A percentile compares a stretch with the other conserved stretches of the same genome.
These are phyloP conservation scores for Scylla paramamosain DNA, from an alignment of 1,140 invertebrate species.

Conservation along the genomic window DNA sequence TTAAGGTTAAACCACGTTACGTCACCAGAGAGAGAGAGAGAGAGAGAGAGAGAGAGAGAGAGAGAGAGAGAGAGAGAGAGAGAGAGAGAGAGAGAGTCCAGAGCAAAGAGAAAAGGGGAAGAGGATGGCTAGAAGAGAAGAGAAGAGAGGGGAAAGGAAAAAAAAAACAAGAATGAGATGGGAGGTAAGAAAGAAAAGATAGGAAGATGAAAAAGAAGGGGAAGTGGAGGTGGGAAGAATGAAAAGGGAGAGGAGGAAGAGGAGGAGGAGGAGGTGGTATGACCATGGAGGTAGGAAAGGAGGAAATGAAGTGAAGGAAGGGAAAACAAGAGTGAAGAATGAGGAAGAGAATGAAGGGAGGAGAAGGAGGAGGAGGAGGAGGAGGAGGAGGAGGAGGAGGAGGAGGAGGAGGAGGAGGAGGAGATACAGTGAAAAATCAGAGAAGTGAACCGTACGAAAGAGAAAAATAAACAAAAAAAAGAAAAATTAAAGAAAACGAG, in stretches of 20 bases:
- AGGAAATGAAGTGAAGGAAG: too few relatives aligned
- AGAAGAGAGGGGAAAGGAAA: not conserved
- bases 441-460: not conserved
- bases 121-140: not conserved
- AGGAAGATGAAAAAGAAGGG: too few relatives aligned
- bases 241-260: not conserved
- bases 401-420: too few relatives aligned
- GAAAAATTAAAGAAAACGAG: not conserved
- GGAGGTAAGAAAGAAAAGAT: too few relatives aligned
- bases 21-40: not conserved
- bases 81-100: slow-evolving; percentile 2
- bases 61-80: slow-evolving; percentile 4
- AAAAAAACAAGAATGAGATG: not conserved
- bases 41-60: slow-evolving; percentile 9
- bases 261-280: not conserved
- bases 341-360: too few relatives aligned
- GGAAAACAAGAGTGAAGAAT: too few relatives aligned
- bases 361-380: too few relatives aligned
- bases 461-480: not conserved
- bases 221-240: not conserved
- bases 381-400: too few relatives aligned
- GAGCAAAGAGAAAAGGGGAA: not conserved
- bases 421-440: too few relatives aligned
- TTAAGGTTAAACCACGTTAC: not conserved
- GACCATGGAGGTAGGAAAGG: not conserved